Evolutionary conservation across 1,140 invertebrate genomes (phyloP), one percentile per base, ranked within the genome.

Genomic region (Zeugodacus cucurbitae): DNA sequence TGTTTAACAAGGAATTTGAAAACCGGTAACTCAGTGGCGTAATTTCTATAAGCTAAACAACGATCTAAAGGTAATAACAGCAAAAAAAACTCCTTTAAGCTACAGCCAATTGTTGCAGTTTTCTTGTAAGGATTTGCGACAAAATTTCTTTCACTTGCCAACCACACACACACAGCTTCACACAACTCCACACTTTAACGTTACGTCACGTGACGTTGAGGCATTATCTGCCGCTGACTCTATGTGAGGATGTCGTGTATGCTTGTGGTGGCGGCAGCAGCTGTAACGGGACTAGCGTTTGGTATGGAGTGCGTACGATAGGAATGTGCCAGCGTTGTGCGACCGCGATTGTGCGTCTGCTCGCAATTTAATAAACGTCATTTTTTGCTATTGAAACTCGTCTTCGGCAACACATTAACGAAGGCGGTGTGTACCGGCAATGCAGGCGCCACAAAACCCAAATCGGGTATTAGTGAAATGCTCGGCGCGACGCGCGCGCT

Each of bases 381-480:
- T 89, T 89, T 89, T 41, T 89, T 89, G 37, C 54, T 87, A 89
- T 90, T 90, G n/a, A 93, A 91, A 90, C 91, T 93, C 58, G 91
- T 90, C 78, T 93, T 89, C 44, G 88, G 93, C 32, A 92, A 90
- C 44, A 91, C 89, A 54, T 90, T 92, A 89, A 93, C 91, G 29
- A 93, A 93, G 22, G 91, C 90, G 22, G 91, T 90, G 89, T 93
- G 93, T 2, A 90, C 89, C 64, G 92, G 88, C 88, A 92, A 37
- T 0, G 91, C 91, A 5, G 94, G 94, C 20, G 94, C 93, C 74
- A 94, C 91, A 90, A 94, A 94, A 88, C 94, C 94, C 87, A 94
- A 89, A 90, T 94, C 94, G 14, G 94, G 94, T 86, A 94, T 91
- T 6, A 94, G 89, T 6, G 93, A 93, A 89, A 94, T 94, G 90